Evolutionary conservation across 1,140 invertebrate genomes (phyloP), one percentile per base, ranked within the genome.

Genomic region (Batillaria attramentaria): DNA sequence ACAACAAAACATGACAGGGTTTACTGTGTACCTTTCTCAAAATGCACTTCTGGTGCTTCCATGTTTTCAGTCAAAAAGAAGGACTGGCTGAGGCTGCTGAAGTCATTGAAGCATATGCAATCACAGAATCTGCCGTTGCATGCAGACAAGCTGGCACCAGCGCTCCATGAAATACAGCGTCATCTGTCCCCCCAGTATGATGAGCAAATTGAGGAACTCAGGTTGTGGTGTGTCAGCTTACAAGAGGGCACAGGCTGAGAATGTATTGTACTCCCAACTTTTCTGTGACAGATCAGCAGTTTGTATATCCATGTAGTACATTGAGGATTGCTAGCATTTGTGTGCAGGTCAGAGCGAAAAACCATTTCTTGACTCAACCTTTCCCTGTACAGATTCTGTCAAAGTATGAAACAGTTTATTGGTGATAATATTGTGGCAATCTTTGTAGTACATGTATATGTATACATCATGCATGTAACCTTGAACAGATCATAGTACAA

Each of bases 151-250:
- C 33, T 74, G 18, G 24, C 72, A n/a, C n/a, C 20, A 3, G 50
- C 50, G 13, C 16, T 74, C 5, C 37, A 74, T 18, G 72, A 74
- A 8, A 33, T 74, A 50, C 1, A 60, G 37, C 72, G 37, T 2
- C n/a, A 73, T n/a, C 72, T 73, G 31, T 37, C 72, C 4, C 72
- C 72, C 8, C 72, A 74, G 72, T 74, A 74, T 50, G 72, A 74
- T 24, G 50, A 74, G 20, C 72, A 74, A 35, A 35, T 74, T 60
- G 10, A 74, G 24, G 72, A 74, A 18, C 24, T 74, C 4, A n/a
- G 54, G 50, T 20, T 60, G 46, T 50, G 46, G 46, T 54, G 46
- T 54, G 46, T 18, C 46, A 54, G 46, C 2, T 2, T 54, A n/a
- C 46, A 54, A 54, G 46, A n/a, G 46, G 46, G n/a, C 46, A 54